phyloP scores from a whole-genome alignment of 2,888 invertebrate species.

The Drosophila paucipuncta region DNA sequence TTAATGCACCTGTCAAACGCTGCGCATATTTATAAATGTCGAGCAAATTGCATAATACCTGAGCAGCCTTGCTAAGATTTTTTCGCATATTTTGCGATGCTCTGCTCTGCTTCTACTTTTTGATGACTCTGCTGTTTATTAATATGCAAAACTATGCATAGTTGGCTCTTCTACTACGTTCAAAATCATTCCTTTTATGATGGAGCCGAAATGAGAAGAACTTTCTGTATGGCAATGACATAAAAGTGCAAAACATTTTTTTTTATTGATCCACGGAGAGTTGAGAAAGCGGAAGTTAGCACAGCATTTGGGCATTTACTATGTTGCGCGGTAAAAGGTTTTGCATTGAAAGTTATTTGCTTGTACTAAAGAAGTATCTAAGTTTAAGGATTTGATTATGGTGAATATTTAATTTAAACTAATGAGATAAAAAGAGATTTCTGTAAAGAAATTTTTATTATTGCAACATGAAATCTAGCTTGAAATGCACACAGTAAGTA shows the following conservation, averaged over 20 bases:
- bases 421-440: neutral
- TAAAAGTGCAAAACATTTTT: constrained; percentile 28
- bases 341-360: constrained; percentile 10
- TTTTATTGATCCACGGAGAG: neutral
- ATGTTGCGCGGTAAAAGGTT: neutral
- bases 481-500: neutral
- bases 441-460: neutral
- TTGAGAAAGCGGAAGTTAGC: neutral
- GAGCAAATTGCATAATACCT: constrained; percentile 76
- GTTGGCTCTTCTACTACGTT: constrained; percentile 20
- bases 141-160: constrained; percentile 64
- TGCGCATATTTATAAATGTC: constrained; percentile 71
- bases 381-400: constrained; percentile 19
- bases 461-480: neutral
- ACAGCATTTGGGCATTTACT: constrained; percentile 12
- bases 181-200: constrained; percentile 5
- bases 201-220: constrained; percentile 18
- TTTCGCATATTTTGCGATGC: constrained; percentile 46
- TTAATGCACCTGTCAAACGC: constrained; percentile 81
- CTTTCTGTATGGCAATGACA: constrained; percentile 49
- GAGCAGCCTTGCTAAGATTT: constrained; percentile 45
- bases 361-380: neutral
- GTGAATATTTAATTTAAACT: neutral
- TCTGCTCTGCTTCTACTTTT: constrained; percentile 35
- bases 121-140: constrained; percentile 58